Evolutionary conservation across 2,797 vertebrate genomes (phyloP), one percentile per base, ranked within the genome.

Genomic region (Takifugu ocellatus): DNA sequence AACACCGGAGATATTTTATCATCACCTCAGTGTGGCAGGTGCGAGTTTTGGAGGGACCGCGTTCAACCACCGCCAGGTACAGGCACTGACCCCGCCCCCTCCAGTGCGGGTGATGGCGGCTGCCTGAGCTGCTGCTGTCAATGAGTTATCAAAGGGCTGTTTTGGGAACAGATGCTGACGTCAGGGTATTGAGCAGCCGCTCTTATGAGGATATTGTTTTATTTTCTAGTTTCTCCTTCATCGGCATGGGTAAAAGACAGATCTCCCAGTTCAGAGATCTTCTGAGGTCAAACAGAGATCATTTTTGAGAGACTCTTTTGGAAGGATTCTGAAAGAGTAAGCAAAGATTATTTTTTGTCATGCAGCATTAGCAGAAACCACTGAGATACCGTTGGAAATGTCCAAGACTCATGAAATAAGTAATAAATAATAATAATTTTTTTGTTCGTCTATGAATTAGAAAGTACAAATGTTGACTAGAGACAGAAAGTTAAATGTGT

Each of bases 151-250:
- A 88, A 79, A 90, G 83, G 57, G 68, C 79, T 84, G 75, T 83
- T 88, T 86, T 70, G 77, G 81, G 83, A 88, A 87, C 87, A 87
- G 82, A 81, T 87, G 88, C 84, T 85, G 84, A 86, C 77, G 79
- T 82, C 85, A 79, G 80, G 43, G 72, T 63, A 25, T 72, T 73
- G 79, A 80, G 80, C 75, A 59, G 83, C 83, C 83, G 83, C 78
- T 78, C 76, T 49, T 27, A 65, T 60, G 65, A 75, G 57, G 70
- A 70, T 46, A 1, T 21, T 46, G 9, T 21, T 46, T 46, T 21
- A 16, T 5, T 7, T 46, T 21, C 59, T 42, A 57, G 62, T 61
- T 62, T 56, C 68, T 56, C 72, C 71, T 71, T 82, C 70, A 68
- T 79, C 77, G 65, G 60, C 54, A 63, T 48, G 58, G 66, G 77